Percentiles rank a stretch among this genome's conserved stretches.
Evolutionary conservation across 1,140 invertebrate genomes (phyloP).

Genomic region (Pseudomyrmex pallidus): DNA sequence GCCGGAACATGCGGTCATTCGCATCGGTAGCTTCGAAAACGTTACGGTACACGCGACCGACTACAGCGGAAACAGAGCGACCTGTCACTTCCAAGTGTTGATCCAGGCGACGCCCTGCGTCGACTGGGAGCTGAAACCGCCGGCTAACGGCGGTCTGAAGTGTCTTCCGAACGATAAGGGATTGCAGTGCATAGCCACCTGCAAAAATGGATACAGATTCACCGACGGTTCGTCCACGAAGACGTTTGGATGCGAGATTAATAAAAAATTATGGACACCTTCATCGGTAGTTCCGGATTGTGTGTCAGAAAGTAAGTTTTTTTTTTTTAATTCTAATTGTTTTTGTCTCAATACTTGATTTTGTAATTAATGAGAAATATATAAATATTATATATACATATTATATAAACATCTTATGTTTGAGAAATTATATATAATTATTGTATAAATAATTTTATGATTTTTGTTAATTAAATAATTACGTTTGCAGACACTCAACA

Average conservation of each 20-base stretch:
- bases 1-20: constrained; percentile 94
- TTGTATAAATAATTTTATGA: neutral
- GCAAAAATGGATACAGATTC: constrained; percentile 95
- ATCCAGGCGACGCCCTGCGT: constrained; percentile 97
- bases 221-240: constrained; percentile 95
- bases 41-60: constrained; percentile 96
- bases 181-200: constrained; percentile 95
- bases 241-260: constrained; percentile 93
- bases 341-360: too few species aligned
- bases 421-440: neutral
- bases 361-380: too few species aligned
- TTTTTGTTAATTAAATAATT: neutral
- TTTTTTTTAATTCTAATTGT: too few species aligned
- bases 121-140: constrained; percentile 95
- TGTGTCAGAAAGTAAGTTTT: constrained; percentile 92
- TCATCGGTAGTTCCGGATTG: constrained; percentile 96
- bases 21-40: constrained; percentile 96
- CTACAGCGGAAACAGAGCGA: constrained; percentile 94
- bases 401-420: too few species aligned
- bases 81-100: constrained; percentile 97
- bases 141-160: constrained; percentile 94
- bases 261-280: constrained; percentile 91
- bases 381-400: too few species aligned
- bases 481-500: constrained; percentile 92
- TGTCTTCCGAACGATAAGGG: constrained; percentile 93